Conservation (phyloP, 2,113 vertebrate species). For the Cichladusa arquata region DNA sequence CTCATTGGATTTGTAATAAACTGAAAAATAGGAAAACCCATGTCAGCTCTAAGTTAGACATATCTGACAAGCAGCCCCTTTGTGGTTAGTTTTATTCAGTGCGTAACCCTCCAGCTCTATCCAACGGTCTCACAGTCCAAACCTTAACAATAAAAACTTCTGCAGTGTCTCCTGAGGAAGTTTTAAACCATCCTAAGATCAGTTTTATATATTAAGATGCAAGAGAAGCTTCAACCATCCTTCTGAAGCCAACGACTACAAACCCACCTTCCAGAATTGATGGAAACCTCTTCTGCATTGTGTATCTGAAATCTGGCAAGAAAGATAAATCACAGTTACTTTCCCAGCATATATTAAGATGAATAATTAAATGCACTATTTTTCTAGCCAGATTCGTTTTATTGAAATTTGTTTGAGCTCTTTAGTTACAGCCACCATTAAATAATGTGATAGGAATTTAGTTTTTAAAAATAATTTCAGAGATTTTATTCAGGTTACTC, state of each 20-base stretch:
- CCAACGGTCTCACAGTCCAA: not conserved
- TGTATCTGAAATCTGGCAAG: conserved; percentile 79
- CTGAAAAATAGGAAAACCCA: conserved; percentile 69
- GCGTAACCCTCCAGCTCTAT: not conserved
- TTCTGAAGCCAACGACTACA: not conserved
- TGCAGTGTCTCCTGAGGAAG: not conserved
- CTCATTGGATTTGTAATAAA: conserved; percentile 90
- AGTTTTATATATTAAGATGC: not conserved
- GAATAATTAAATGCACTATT: conserved; percentile 20
- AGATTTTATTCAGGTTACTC: not conserved
- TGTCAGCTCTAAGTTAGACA: not conserved
- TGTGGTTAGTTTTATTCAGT: not conserved
- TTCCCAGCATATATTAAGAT: not conserved
- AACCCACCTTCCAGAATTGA: conserved; percentile 80
- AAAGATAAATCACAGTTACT: not conserved
- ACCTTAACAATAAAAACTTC: not conserved
- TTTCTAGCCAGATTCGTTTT: not conserved
- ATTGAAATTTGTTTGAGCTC: not conserved
- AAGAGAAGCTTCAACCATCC: not conserved
- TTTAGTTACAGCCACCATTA: not conserved
- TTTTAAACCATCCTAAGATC: not conserved
- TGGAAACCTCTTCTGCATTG: conserved; percentile 77
- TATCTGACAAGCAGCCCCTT: not conserved
- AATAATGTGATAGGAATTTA: not conserved
- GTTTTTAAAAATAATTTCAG: not conserved